Evolutionary conservation across 2,113 vertebrate species (phyloP), one percentile per base, ranked within the genome.

Genomic region (Laticauda colubrina): DNA sequence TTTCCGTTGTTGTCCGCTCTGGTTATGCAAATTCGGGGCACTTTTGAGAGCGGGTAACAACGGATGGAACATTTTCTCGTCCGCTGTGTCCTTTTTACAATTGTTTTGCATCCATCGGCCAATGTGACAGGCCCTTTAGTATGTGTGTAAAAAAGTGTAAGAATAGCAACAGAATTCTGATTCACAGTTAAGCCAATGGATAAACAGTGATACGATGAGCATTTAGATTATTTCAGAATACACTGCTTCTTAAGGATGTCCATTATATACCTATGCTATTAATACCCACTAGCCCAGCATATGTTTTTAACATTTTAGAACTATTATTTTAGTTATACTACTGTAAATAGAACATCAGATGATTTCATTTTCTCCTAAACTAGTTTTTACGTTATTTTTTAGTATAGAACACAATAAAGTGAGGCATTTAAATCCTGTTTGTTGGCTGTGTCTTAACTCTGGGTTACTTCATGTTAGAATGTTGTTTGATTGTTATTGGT

Each of bases 401-500:
- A 24, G 29, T 90, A 34, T 24, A 61, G 4, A 5, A 85, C 24
- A 61, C 48, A 93, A 61, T 39, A 57, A 57, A 29, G 6, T 89
- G n/a, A 45, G 85, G 51, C 48, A 54, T 90, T 53, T 90, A 75
- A 90, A 89, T 81, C 34, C 29, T 26, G 39, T 93, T 90, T 26
- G 45, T 64, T 90, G 64, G 29, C 23, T 85, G 64, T 81, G 43
- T 64, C 3, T 64, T 57, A 92, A 7, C 29, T 57, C 6, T 51
- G 26, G 61, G 10, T 56, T 89, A 85, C 75, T 61, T 90, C 56
- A 87, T n/a, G 2, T 34, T 48, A 48, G 26, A 89, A 51, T 59
- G 88, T 59, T 64, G 2, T 69, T 85, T 94, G 48, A 7, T 93
- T 95, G 90, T 0, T 91, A 90, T 95, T 91, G 39, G 88, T 96